Evolutionary conservation across 2,113 vertebrate genomes (phyloP), one percentile per base, ranked within the genome.

Genomic region (Saccopteryx bilineata): DNA sequence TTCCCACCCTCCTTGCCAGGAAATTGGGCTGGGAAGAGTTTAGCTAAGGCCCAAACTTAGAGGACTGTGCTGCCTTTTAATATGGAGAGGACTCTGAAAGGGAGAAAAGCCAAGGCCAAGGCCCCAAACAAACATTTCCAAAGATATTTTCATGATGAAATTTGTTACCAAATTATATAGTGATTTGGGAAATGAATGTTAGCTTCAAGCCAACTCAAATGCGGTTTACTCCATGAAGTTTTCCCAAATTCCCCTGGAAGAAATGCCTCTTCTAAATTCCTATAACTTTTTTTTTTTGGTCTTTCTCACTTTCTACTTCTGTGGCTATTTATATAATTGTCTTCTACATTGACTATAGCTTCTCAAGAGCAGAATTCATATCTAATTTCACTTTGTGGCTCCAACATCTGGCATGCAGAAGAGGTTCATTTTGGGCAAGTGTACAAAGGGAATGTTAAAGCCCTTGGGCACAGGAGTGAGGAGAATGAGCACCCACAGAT

Each of bases 191-290:
- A n/a, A 76, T 84, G 88, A 71, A 24, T 14, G 52, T 75, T 24
- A 71, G 54, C 85, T 88, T 81, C 54, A 92, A 65, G 54, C 26
- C 26, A 65, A 39, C 26, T 79, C 50, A 87, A 33, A 50, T 60
- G 10, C 95, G 48, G 58, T 39, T 95, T 71, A 81, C 17, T 87
- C 50, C 31, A 52, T 7, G 46, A 75, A 56, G 58, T 58, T 33
- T 61, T 74, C 23, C 46, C 7, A n/a, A 66, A 11, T 56, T 90
- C 33, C 28, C 68, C 33, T 50, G 66, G 19, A 50, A 85, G 61
- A 84, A 91, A 78, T 68, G 26, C 8, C 24, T 93, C n/a, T 87
- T 87, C 60, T 39, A 72, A 75, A 93, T 85, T 60, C 68, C 68
- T 46, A n/a, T 26, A 80, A 52, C 52, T 31, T 8, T n/a, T 80